phyloP scores from a whole-genome alignment of 2,888 invertebrate species.

The Cryptocephalus moraei region DNA sequence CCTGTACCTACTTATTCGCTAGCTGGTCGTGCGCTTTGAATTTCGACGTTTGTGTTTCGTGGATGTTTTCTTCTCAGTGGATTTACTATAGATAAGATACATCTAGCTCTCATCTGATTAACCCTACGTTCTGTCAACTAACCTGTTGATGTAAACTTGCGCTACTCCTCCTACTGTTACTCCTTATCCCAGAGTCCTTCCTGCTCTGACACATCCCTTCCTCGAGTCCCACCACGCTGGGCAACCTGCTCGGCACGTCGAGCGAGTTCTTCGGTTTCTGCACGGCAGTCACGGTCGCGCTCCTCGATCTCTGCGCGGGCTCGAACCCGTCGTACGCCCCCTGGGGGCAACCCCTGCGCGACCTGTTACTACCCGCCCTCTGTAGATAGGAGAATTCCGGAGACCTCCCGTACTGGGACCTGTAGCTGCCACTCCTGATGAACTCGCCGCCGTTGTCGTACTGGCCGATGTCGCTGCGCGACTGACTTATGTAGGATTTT shows the following conservation, averaged over 20 bases:
- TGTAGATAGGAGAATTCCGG: conserved; percentile 37
- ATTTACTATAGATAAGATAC: too few relatives aligned
- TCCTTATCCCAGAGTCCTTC: conserved; percentile 80
- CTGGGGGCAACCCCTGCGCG: conserved; percentile 32
- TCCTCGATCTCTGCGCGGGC: conserved; percentile 28
- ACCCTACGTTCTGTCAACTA: too few relatives aligned
- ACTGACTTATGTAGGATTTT: conserved; percentile 63
- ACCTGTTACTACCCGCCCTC: conserved; percentile 38
- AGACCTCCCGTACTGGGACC: conserved; percentile 55
- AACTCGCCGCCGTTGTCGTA: conserved; percentile 38
- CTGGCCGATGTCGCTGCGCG: conserved; percentile 55
- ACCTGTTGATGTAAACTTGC: conserved; percentile 62
- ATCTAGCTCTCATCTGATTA: too few relatives aligned
- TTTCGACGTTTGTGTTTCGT: too few relatives aligned
- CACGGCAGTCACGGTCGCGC: conserved; percentile 32
- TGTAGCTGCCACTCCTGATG: conserved; percentile 59
- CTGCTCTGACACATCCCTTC: conserved; percentile 72
- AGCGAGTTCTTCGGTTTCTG: conserved; percentile 40
- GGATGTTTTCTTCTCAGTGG: too few relatives aligned
- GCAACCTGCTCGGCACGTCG: conserved; percentile 33
- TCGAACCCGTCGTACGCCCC: conserved; percentile 12
- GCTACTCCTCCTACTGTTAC: conserved; percentile 75
- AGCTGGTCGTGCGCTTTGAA: too few relatives aligned
- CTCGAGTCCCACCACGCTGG: conserved; percentile 35
- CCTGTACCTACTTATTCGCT: too few relatives aligned